A percentile compares a stretch with the other conserved stretches of the same genome.
These are phyloP conservation scores for Peromyscus eremicus DNA, from an alignment of 2,797 vertebrate species.

Conservation along the genomic window DNA sequence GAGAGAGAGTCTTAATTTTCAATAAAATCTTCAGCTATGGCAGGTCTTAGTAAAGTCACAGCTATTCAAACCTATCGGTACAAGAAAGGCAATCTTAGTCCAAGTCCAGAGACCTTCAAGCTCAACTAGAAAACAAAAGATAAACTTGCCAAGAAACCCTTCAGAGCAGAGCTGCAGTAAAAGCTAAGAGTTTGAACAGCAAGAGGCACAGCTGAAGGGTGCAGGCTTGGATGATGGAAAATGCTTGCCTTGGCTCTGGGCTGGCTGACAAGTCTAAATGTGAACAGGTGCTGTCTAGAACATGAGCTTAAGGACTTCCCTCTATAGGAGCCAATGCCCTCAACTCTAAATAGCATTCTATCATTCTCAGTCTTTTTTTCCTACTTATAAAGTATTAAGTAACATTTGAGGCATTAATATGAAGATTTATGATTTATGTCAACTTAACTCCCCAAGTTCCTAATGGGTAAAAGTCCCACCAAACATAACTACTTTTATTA, in stretches of 20 bases:
- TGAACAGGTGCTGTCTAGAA: neutral
- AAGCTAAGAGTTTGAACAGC: constrained; percentile 15
- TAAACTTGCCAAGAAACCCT: constrained; percentile 35
- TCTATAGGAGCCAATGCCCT: constrained; percentile 13
- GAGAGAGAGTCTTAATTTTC: constrained; percentile 28
- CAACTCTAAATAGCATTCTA: constrained; percentile 39
- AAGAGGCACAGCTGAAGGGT: neutral
- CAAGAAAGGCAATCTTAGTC: neutral
- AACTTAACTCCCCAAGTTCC: constrained; percentile 50
- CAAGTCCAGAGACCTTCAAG: constrained; percentile 42
- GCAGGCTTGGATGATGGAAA: neutral
- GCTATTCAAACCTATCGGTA: constrained; percentile 20
- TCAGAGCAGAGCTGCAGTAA: constrained; percentile 32
- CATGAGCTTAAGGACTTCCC: neutral
- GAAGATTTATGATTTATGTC: constrained; percentile 35
- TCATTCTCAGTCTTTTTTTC: constrained; percentile 13
- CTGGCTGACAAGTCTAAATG: neutral
- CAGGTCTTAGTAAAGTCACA: constrained; percentile 8
- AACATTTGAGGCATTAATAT: constrained; percentile 32
- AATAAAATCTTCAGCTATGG: neutral
- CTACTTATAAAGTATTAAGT: constrained; percentile 44
- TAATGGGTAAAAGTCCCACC: neutral
- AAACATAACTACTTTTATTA: constrained; percentile 7
- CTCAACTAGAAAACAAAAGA: constrained; percentile 25
- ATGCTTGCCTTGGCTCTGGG: neutral